A percentile compares a stretch with the other conserved stretches of the same genome.
These are phyloP conservation scores for Crocuta crocuta DNA, from an alignment of 2,113 vertebrate genomes.

Conservation along the genomic window DNA sequence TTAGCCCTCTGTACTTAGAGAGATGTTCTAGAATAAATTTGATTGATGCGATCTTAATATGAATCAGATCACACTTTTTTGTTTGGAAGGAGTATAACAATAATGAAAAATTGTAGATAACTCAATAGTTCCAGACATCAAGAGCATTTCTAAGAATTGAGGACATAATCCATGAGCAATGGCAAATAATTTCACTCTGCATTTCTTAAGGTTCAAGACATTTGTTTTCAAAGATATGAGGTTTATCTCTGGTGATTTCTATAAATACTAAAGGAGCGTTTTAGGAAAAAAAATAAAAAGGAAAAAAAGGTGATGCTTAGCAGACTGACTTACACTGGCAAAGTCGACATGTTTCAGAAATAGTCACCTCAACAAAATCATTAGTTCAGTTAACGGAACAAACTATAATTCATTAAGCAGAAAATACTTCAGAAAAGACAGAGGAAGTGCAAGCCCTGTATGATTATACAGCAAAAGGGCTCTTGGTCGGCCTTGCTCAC, in stretches of 20 bases:
- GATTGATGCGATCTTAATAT: constrained; percentile 37
- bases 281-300: neutral
- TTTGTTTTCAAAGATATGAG: neutral
- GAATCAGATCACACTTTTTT: neutral
- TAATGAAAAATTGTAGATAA: constrained; percentile 33
- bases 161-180: neutral
- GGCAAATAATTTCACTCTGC: constrained; percentile 7
- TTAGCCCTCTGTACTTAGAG: neutral
- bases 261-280: neutral
- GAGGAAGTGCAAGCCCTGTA: neutral
- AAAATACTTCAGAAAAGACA: neutral
- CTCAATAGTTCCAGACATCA: neutral
- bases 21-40: neutral
- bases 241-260: constrained; percentile 33
- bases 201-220: constrained; percentile 14
- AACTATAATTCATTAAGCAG: neutral
- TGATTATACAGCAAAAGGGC: neutral
- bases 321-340: neutral
- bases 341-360: constrained; percentile 45
- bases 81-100: constrained; percentile 27
- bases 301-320: neutral
- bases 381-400: neutral
- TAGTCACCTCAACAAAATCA: neutral
- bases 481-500: neutral
- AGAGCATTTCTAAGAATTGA: constrained; percentile 40